These are phyloP conservation scores for Notolepis coatsorum DNA, from an alignment of 2,797 vertebrate genomes.

Conservation along the genomic window DNA sequence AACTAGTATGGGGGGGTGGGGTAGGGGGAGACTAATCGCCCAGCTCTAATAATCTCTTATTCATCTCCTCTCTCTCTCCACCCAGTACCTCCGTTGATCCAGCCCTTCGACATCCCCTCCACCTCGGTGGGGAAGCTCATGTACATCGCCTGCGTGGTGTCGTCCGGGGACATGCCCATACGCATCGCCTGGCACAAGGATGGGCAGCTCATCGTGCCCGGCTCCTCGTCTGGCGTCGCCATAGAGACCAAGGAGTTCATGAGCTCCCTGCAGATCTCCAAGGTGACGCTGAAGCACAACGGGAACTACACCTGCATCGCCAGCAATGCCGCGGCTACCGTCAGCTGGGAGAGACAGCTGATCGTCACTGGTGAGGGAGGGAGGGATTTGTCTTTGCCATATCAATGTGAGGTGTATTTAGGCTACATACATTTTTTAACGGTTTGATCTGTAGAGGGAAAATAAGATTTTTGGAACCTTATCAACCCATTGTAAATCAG, in stretches of 20 bases:
- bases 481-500: no score
- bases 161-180: constrained; percentile 99
- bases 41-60: no score
- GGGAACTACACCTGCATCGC: constrained; percentile 99
- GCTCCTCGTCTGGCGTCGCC: constrained; percentile 90
- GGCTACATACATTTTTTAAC: no score
- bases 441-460: no score
- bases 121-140: constrained; percentile 98
- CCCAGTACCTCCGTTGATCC: constrained; percentile 95
- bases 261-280: constrained; percentile 97
- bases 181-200: constrained; percentile 99
- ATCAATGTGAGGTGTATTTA: no score
- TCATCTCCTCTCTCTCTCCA: constrained; percentile 43
- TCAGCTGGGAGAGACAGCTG: constrained; percentile 96
- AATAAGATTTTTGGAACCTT: no score
- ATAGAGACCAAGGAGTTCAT: constrained; percentile 99
- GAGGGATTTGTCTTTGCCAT: constrained; percentile 3
- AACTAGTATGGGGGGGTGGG: no score
- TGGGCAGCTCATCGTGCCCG: constrained; percentile 93
- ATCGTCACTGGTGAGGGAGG: constrained; percentile 91
- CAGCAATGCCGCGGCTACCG: constrained; percentile 93
- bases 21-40: no score
- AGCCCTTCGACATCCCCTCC: constrained; percentile 98
- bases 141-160: constrained; percentile 98
- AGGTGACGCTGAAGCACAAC: constrained; percentile 97